These are phyloP conservation scores for Triops cancriformis DNA, from an alignment of 1,140 invertebrate genomes.

Conservation along the genomic window DNA sequence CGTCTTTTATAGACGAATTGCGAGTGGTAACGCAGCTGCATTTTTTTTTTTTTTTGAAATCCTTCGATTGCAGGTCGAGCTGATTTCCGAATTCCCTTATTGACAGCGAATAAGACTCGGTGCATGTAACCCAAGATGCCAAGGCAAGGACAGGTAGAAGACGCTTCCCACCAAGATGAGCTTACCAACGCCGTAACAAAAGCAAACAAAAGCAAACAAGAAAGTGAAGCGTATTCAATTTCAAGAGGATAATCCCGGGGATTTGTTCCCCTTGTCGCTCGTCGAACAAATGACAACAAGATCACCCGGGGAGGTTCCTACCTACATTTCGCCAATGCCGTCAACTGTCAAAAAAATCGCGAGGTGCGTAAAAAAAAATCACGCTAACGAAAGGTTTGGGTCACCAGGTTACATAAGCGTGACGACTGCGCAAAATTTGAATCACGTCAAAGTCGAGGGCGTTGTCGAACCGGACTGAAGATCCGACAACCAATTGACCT, in stretches of 20 bases:
- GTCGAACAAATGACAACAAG: not conserved
- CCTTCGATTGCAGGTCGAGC: not conserved
- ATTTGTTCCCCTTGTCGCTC: not conserved
- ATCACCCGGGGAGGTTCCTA: too few relatives aligned
- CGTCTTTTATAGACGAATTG: not conserved
- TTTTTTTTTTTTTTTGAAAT: not conserved
- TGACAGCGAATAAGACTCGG: not conserved
- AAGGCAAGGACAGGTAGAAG: not conserved
- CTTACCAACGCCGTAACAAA: not conserved
- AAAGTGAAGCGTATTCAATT: slow-evolving; percentile 1
- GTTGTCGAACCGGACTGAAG: not conserved
- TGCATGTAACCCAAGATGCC: not conserved
- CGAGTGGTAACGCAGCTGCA: not conserved
- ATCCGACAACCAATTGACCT: not conserved
- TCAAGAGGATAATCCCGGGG: not conserved
- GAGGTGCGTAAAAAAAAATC: too few relatives aligned
- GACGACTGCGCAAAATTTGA: not conserved
- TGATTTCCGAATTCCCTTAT: slow-evolving; percentile 10
- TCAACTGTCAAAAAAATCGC: too few relatives aligned
- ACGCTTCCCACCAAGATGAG: slow-evolving; percentile 3
- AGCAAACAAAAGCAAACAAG: not conserved
- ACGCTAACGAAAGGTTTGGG: too few relatives aligned
- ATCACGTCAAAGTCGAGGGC: slow-evolving; percentile 6
- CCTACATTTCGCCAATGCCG: too few relatives aligned
- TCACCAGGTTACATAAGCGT: not conserved